A percentile compares a stretch with the other conserved stretches of the same genome.
phyloP scores from a whole-genome alignment of 1,140 invertebrate genomes.

The Drosophila paulistorum region DNA sequence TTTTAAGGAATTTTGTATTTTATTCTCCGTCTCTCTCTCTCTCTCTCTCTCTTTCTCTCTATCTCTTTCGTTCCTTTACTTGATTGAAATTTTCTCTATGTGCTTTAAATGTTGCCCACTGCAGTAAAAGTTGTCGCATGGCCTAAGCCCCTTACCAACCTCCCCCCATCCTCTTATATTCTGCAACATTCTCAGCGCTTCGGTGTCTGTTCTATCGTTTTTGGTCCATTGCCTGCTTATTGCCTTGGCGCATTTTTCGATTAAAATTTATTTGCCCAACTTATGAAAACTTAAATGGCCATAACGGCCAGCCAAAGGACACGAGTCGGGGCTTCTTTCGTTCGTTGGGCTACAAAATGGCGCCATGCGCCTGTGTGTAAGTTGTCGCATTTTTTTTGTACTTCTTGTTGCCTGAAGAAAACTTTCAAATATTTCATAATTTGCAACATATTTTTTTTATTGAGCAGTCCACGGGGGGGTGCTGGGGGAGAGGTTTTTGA shows the following conservation, averaged over 20 bases:
- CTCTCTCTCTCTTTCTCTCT: no score
- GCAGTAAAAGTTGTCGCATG: constrained; percentile 16
- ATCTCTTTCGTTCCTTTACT: background rate
- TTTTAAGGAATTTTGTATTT: background rate
- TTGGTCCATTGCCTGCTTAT: constrained; percentile 57
- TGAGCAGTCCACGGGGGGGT: background rate
- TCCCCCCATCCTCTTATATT: background rate
- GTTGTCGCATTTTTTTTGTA: constrained; percentile 28
- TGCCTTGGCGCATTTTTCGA: constrained; percentile 76
- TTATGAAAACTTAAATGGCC: constrained; percentile 79
- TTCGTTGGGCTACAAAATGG: constrained; percentile 30
- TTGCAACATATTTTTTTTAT: constrained; percentile 76
- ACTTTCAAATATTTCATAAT: constrained; percentile 80
- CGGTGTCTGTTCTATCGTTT: constrained; percentile 25
- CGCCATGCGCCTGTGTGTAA: constrained; percentile 18
- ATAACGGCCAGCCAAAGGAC: constrained; percentile 51
- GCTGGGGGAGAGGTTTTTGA: constrained; percentile 43
- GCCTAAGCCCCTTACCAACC: background rate
- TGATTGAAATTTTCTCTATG: background rate
- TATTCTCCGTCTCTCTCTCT: no score
- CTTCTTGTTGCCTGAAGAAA: constrained; percentile 36
- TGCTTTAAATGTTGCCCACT: background rate
- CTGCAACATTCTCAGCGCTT: background rate
- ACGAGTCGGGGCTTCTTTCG: background rate
- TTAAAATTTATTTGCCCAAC: constrained; percentile 79